phyloP scores from a whole-genome alignment of 2,113 vertebrate species.

The Otocyon megalotis region DNA sequence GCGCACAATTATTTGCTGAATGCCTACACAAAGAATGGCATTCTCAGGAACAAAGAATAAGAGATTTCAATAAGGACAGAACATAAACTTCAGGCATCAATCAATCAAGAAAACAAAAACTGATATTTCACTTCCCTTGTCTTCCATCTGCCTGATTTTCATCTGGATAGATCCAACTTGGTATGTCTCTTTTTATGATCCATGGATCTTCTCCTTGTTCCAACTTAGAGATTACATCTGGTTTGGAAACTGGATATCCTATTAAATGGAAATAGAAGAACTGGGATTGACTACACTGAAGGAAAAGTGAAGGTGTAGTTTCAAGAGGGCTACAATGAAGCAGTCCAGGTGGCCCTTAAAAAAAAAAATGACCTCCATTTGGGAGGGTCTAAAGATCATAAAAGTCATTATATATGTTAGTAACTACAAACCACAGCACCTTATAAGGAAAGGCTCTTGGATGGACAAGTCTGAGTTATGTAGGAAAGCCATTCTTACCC shows the following conservation, averaged over 20 bases:
- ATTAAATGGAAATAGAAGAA: conserved; percentile 56
- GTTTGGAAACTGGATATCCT: conserved; percentile 75
- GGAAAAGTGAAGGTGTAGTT: neutral
- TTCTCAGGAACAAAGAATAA: conserved; percentile 26
- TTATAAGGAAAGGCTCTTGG: conserved; percentile 18
- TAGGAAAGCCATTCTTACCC: conserved; percentile 60
- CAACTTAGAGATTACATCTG: conserved; percentile 74
- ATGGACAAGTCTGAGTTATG: neutral
- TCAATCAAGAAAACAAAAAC: neutral
- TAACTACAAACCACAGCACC: neutral
- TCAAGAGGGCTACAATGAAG: neutral
- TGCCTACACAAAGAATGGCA: no score
- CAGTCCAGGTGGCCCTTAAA: neutral
- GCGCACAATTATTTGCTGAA: neutral
- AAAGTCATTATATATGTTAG: neutral
- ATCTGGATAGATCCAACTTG: conserved; percentile 58
- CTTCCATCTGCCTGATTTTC: conserved; percentile 30
- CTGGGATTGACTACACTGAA: neutral
- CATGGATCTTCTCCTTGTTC: conserved; percentile 76
- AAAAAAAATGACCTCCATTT: neutral
- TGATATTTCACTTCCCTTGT: conserved; percentile 52
- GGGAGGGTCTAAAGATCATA: neutral
- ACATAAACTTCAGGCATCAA: neutral
- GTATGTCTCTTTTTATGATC: conserved; percentile 44
- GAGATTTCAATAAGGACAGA: conserved; percentile 27